These are phyloP conservation scores for Spheniscus mendiculus DNA, from an alignment of 2,113 vertebrate species.

Conservation along the genomic window DNA sequence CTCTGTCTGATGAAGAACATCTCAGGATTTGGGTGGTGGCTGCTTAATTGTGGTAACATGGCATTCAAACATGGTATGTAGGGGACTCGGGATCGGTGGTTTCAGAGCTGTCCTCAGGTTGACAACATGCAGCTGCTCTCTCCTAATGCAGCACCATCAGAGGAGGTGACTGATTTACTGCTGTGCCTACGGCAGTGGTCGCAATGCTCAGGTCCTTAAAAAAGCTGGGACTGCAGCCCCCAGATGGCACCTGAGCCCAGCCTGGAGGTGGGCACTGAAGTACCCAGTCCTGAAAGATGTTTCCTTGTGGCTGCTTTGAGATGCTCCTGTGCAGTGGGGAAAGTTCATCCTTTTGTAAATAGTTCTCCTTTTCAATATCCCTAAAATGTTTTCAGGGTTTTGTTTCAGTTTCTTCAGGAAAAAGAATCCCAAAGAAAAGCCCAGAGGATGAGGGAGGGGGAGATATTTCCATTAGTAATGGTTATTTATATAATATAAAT, in stretches of 20 bases:
- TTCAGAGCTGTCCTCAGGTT: not conserved
- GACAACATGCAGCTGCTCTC: not conserved
- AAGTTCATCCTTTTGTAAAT: not conserved
- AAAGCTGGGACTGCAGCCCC: not conserved
- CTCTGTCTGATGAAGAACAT: not conserved
- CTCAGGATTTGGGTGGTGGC: not conserved
- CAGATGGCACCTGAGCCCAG: not conserved
- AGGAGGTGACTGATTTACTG: not conserved
- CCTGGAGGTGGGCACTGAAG: not conserved
- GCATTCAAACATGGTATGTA: fast-evolving
- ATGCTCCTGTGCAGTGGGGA: not conserved
- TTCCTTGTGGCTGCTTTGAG: not conserved
- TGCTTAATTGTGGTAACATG: not conserved
- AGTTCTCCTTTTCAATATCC: not conserved
- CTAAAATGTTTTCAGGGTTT: not conserved
- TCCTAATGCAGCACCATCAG: not conserved
- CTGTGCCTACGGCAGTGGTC: not conserved
- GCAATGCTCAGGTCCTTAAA: not conserved
- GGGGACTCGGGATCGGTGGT: too few relatives aligned
- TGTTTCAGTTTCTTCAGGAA: not conserved
- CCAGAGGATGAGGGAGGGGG: not conserved
- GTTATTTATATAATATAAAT: too few relatives aligned
- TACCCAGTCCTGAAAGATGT: not conserved
- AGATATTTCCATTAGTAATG: too few relatives aligned
- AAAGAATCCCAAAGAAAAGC: not conserved